A percentile compares a stretch with the other conserved stretches of the same genome.
Evolutionary conservation across 2,113 vertebrate species (phyloP).

Genomic region (Triplophysa dalaica): DNA sequence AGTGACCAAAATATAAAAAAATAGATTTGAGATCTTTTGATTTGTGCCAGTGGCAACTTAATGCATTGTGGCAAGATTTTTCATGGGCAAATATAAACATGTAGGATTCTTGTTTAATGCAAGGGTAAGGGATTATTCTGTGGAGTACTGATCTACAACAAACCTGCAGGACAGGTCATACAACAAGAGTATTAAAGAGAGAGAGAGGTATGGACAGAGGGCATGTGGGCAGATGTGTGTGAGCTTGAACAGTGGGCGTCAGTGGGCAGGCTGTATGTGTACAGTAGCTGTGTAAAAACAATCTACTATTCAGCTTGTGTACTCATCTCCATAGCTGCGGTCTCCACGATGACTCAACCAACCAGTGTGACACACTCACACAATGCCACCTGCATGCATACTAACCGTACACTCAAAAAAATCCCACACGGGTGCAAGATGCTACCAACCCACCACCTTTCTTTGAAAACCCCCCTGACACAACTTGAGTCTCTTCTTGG

Average conservation of each 20-base stretch:
- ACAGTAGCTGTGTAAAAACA: constrained; percentile 29
- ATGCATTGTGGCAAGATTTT: too few species aligned
- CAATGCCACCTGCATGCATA: constrained; percentile 1
- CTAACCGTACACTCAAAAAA: constrained; percentile 10
- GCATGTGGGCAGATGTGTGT: not conserved
- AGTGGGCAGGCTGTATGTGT: constrained; percentile 18
- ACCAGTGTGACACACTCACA: constrained; percentile 51
- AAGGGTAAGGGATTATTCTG: too few species aligned
- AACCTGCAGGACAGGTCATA: not conserved
- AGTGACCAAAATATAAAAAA: too few species aligned
- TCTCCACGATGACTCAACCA: constrained; percentile 46
- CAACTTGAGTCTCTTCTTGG: not conserved
- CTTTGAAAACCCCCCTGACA: not conserved
- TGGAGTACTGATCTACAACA: not conserved
- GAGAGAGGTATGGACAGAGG: constrained; percentile 3
- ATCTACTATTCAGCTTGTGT: constrained; percentile 21
- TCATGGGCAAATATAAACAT: too few species aligned
- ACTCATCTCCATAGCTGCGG: constrained; percentile 48
- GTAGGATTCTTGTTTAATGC: too few species aligned
- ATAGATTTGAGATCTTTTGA: too few species aligned
- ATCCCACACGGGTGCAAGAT: constrained; percentile 38
- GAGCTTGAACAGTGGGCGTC: not conserved
- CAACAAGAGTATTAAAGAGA: not conserved
- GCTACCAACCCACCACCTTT: not conserved
- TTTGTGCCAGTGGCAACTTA: too few species aligned